These are phyloP conservation scores for Malurus alboscapulatus DNA, from an alignment of 2,113 vertebrate genomes.

Conservation along the genomic window DNA sequence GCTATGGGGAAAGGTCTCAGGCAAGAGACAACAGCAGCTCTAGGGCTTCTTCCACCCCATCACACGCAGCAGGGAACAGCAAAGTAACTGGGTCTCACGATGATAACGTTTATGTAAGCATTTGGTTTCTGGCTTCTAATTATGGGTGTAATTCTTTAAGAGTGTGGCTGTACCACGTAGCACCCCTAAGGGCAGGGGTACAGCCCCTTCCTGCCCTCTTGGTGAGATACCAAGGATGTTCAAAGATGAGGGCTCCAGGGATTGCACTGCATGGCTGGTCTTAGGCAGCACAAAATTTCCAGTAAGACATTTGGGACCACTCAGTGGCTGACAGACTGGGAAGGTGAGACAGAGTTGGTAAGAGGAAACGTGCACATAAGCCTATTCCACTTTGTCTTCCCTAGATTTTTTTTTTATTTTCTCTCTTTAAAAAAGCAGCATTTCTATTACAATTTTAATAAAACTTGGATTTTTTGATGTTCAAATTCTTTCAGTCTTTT, in stretches of 20 bases:
- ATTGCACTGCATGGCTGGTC: neutral
- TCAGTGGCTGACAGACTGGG: neutral
- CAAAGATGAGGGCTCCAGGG: neutral
- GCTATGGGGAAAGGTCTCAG: neutral
- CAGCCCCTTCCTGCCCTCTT: neutral
- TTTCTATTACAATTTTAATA: neutral
- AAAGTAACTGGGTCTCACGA: neutral
- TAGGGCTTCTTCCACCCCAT: neutral
- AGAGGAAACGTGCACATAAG: neutral
- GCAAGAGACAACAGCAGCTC: neutral
- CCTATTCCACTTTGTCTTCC: neutral
- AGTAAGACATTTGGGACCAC: neutral
- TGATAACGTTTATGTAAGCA: neutral
- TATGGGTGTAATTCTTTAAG: neutral
- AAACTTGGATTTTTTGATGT: neutral
- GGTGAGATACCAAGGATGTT: neutral
- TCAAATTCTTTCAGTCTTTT: neutral
- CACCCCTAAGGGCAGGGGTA: neutral
- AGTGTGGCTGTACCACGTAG: neutral
- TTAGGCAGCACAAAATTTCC: neutral
- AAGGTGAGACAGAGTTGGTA: rapidly evolving
- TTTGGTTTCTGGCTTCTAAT: neutral
- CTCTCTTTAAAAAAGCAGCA: neutral
- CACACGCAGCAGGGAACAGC: neutral
- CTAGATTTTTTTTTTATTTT: neutral